Percentiles rank a stretch among this genome's conserved stretches.
These are phyloP conservation scores for Papilio protenor DNA, from an alignment of 2,888 invertebrate species.

Conservation along the genomic window DNA sequence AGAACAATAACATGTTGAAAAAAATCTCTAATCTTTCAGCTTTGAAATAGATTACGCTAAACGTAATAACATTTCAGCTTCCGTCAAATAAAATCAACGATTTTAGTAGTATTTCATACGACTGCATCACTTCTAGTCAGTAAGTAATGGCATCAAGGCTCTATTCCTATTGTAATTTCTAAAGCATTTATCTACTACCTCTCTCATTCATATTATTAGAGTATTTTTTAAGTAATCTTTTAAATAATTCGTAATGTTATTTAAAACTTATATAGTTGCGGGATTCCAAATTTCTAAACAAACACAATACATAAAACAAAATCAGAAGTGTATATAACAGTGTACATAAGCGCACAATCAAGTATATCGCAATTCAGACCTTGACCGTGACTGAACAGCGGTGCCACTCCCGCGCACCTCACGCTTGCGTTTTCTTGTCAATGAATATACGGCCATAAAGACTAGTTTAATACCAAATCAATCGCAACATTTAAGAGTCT, in stretches of 20 bases:
- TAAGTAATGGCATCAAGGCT: neutral
- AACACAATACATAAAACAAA: conserved; percentile 11
- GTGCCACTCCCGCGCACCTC: conserved; percentile 65
- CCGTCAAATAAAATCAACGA: neutral
- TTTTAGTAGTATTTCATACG: neutral
- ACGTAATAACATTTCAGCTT: neutral
- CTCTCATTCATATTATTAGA: too few species aligned
- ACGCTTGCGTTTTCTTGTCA: conserved; percentile 48
- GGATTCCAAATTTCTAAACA: neutral
- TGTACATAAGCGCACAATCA: conserved; percentile 60
- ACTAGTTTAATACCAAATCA: conserved; percentile 17
- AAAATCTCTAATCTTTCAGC: neutral
- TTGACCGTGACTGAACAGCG: conserved; percentile 73
- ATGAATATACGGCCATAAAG: conserved; percentile 44
- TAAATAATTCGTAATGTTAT: neutral
- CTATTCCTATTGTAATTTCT: neutral
- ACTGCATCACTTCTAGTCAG: neutral
- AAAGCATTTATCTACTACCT: too few species aligned
- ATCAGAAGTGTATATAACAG: conserved; percentile 54
- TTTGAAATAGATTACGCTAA: neutral
- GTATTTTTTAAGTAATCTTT: too few species aligned
- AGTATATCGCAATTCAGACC: conserved; percentile 68
- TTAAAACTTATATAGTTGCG: neutral
- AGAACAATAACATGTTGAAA: conserved; percentile 2
- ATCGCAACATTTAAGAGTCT: neutral